Percentiles rank a stretch among this genome's conserved stretches.
Evolutionary conservation across 2,113 vertebrate species (phyloP).

Genomic region (Columba janthina): DNA sequence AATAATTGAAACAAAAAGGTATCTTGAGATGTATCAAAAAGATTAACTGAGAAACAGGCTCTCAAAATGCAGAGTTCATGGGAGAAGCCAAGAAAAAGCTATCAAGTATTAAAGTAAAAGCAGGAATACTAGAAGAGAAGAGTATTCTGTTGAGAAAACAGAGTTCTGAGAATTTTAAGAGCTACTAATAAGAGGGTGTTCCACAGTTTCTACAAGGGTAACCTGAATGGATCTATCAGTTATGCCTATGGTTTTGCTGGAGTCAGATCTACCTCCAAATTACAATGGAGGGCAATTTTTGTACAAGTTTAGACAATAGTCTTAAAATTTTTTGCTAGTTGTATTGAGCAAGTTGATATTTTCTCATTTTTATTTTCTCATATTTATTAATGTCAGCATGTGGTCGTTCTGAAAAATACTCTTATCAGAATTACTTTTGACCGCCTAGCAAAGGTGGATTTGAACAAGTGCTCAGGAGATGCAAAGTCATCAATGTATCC

Average conservation of each 20-base stretch:
- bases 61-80: neutral
- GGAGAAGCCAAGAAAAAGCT: neutral
- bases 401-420: slow-evolving; percentile 1
- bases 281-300: neutral
- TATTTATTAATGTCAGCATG: neutral
- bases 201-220: neutral
- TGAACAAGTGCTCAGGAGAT: neutral
- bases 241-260: neutral
- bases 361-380: neutral
- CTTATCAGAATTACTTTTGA: slow-evolving; percentile 17
- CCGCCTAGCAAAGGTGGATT: neutral
- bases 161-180: neutral
- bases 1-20: neutral
- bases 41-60: neutral
- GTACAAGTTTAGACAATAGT: neutral
- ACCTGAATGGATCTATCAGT: neutral
- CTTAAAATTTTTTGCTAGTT: neutral
- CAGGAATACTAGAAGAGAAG: neutral
- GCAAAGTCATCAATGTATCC: neutral
- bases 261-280: neutral
- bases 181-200: neutral
- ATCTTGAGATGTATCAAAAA: neutral
- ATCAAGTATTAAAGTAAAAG: neutral
- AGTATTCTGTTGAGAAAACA: neutral
- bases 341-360: neutral